Base-by-base conservation (phyloP, 2,888 invertebrate genomes). In the Pardosa pseudoannulata region DNA sequence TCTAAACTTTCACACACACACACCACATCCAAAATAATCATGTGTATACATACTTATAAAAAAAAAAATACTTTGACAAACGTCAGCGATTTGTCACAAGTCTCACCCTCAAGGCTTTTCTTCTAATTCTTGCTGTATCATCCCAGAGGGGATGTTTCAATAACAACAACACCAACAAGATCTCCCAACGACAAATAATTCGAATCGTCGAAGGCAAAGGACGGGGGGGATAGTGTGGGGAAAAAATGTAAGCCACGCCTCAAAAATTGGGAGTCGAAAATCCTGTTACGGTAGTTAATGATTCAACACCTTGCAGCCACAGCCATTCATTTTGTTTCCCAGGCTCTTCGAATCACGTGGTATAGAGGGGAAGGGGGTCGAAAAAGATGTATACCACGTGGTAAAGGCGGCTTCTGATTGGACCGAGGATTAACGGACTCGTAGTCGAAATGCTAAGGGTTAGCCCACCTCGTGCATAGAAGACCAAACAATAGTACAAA, bases 231-330 rank as follows among this genome's bases (percentile, higher is more conserved):
- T 28, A 79, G 39, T 31, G 23, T 28, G 13, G 19, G 31, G 27
- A 73, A 62, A 65, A 83, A 79, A 80, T 79, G 80, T 39, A 70
- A 39, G 19, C n/a, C 13, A 1, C 73, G 73, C 79, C 79, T 73
- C 79, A 74, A 79, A 85, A 83, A 78, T 83, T 78, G 78, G 72
- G 83, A 83, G 83, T 83, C 78, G 83, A 83, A 83, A 83, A 83
- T 83, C 83, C 83, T 83, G 83, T 83, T 83, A 83, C 83, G 65
- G 83, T 78, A 83, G 83, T 83, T 83, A 83, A 83, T 83, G 83
- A 83, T 83, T 83, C 83, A 83, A 83, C 83, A 83, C 83, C 83
- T 83, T 78, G 72, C 50, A 50, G 83, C 83, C 83, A 78, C 83
- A 83, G 78, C 65, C 83, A 83, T 83, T 83, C 83, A 83, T 83